Percentiles rank a stretch among this genome's conserved stretches.
These are phyloP conservation scores for Callaeas wilsoni DNA, from an alignment of 2,113 vertebrate species.

Conservation along the genomic window DNA sequence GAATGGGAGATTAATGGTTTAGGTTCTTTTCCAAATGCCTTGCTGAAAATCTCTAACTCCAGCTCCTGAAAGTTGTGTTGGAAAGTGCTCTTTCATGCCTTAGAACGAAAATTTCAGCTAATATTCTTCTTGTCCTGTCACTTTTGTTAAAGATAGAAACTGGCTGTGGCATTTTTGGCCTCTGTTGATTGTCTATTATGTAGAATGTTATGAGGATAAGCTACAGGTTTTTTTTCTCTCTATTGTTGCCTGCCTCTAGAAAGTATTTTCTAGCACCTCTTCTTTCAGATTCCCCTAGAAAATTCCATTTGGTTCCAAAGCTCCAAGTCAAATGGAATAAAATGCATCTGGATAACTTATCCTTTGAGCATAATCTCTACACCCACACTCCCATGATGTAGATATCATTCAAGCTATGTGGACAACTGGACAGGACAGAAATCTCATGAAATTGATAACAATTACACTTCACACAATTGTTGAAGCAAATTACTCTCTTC, in stretches of 20 bases:
- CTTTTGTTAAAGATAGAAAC: neutral
- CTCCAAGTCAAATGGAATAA: neutral
- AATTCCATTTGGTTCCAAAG: neutral
- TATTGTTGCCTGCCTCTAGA: neutral
- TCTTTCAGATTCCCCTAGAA: neutral
- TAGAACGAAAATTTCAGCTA: neutral
- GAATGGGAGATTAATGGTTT: neutral
- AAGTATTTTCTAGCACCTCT: neutral
- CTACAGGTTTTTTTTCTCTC: neutral
- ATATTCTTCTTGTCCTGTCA: neutral
- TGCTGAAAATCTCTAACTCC: neutral
- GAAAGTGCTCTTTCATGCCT: neutral
- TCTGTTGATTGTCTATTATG: neutral
- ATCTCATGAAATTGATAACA: neutral
- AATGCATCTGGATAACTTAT: neutral
- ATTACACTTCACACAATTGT: neutral
- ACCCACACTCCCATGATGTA: neutral
- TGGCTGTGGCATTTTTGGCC: neutral
- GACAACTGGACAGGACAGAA: neutral
- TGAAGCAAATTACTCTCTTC: conserved; percentile 25
- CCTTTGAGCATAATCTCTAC: neutral
- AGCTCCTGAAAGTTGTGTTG: neutral
- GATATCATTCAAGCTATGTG: neutral
- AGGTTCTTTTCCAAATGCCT: neutral
- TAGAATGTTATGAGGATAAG: neutral